Percentiles rank a stretch among this genome's conserved stretches.
Evolutionary conservation across 2,888 invertebrate species (phyloP).

Genomic region (Nemurella pictetii): DNA sequence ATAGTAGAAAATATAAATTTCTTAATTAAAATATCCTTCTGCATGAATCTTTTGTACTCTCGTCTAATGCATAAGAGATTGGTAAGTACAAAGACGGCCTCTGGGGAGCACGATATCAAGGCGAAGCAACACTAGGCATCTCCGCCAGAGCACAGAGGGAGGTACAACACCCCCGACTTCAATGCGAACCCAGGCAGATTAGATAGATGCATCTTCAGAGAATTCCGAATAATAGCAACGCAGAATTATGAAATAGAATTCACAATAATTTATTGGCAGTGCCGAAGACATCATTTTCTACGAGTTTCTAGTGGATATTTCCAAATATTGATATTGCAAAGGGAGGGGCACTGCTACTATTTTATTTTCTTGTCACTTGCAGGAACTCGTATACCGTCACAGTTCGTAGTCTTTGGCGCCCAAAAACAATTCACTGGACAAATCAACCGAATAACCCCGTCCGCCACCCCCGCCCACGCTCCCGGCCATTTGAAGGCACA

Average conservation of each 20-base stretch:
- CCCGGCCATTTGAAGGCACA: no score
- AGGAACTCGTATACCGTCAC: no score
- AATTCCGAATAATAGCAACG: neutral
- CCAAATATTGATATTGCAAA: no score
- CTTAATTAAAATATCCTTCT: neutral
- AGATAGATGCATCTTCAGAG: neutral
- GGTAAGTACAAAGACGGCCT: neutral
- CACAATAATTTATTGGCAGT: no score
- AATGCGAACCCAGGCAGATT: neutral
- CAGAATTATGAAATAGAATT: neutral
- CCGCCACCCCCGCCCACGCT: no score
- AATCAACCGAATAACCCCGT: no score
- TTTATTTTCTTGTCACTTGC: no score
- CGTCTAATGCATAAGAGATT: neutral
- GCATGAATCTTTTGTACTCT: neutral
- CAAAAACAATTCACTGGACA: no score
- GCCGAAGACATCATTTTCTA: no score
- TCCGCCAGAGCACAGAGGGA: neutral
- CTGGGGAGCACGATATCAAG: neutral
- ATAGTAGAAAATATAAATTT: neutral
- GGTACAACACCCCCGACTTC: neutral
- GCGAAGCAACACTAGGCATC: neutral
- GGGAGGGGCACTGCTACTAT: no score
- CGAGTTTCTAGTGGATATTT: no score
- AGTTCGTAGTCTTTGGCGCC: no score